Percentiles rank a stretch among this genome's conserved stretches.
Evolutionary conservation across 2,113 vertebrate species (phyloP).

Genomic region (Pluvianellus socialis): DNA sequence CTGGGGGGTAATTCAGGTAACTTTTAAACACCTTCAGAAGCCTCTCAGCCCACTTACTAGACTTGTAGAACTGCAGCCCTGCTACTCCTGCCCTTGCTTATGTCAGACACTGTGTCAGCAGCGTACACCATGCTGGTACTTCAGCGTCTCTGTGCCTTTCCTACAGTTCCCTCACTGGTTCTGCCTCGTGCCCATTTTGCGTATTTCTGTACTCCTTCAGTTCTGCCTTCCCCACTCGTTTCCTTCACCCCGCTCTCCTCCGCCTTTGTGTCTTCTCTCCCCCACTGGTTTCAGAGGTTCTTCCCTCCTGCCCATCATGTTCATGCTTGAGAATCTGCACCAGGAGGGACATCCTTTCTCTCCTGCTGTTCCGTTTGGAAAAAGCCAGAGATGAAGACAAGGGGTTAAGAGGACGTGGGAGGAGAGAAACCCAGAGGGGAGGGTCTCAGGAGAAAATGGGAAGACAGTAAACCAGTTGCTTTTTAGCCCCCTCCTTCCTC

Average conservation of each 20-base stretch:
- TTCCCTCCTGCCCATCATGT: background rate
- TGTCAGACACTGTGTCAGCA: background rate
- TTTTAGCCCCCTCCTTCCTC: background rate
- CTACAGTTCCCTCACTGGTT: background rate
- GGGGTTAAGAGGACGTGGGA: background rate
- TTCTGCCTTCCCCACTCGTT: background rate
- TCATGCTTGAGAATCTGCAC: background rate
- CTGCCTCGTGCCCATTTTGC: background rate
- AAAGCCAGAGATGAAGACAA: background rate
- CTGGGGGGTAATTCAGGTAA: background rate
- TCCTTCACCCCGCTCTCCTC: background rate
- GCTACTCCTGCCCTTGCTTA: background rate
- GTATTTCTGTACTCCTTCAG: rapidly evolving
- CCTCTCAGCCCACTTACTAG: background rate
- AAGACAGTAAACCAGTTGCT: background rate
- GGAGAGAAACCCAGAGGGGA: background rate
- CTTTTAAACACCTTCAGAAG: background rate
- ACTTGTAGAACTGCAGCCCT: background rate
- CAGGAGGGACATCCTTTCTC: background rate
- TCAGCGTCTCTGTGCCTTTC: background rate
- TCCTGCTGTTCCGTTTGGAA: background rate
- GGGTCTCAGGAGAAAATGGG: background rate
- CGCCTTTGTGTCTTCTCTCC: background rate
- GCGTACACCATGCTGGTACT: background rate
- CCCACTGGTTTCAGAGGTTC: background rate